A percentile compares a stretch with the other conserved stretches of the same genome.
These are phyloP conservation scores for Sturnira hondurensis DNA, from an alignment of 2,113 vertebrate genomes.

Conservation along the genomic window DNA sequence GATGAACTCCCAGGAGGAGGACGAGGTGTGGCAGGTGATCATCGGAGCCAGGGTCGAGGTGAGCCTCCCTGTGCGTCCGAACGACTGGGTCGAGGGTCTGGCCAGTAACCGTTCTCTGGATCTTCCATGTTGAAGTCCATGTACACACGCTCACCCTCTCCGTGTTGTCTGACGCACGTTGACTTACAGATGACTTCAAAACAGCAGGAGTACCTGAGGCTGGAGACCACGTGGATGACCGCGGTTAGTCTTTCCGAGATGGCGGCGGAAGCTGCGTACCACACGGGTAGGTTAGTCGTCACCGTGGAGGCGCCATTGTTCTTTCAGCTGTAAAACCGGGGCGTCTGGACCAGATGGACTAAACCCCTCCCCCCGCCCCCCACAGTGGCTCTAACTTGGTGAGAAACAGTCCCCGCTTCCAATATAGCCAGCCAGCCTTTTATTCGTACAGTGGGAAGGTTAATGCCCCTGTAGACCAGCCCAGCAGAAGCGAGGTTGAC, in stretches of 20 bases:
- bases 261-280: constrained; percentile 86
- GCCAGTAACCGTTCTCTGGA: background rate
- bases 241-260: constrained; percentile 84
- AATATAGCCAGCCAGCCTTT: background rate
- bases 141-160: background rate
- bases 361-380: too few relatives aligned
- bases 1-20: constrained; percentile 83
- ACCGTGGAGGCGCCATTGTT: background rate
- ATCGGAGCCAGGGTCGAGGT: constrained; percentile 88
- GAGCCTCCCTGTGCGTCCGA: background rate
- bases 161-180: background rate
- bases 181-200: constrained; percentile 79
- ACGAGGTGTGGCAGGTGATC: constrained; percentile 86
- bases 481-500: background rate
- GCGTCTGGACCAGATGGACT: background rate
- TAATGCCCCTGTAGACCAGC: background rate
- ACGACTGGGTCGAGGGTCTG: background rate
- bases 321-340: background rate
- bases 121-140: background rate
- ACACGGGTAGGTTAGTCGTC: constrained; percentile 73
- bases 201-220: constrained; percentile 80
- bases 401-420: background rate
- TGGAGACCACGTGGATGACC: constrained; percentile 85
- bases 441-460: background rate
- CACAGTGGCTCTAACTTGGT: background rate